A percentile compares a stretch with the other conserved stretches of the same genome.
These are phyloP conservation scores for Origma solitaria DNA, from an alignment of 2,113 vertebrate species.

Conservation along the genomic window DNA sequence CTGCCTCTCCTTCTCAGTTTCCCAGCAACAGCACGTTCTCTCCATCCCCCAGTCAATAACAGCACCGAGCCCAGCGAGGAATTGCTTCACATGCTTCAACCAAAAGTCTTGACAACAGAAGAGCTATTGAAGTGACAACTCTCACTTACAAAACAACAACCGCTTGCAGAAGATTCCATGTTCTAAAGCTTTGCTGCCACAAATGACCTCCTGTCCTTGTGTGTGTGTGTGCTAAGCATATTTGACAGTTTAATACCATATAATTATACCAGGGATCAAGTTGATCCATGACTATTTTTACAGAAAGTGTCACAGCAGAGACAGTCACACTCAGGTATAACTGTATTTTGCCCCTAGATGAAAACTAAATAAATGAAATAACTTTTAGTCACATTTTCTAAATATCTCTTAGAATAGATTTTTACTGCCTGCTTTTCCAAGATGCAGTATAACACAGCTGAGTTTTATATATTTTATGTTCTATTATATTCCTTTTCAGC, in stretches of 20 bases:
- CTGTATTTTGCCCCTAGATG: background rate
- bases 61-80: slow-evolving; percentile 12
- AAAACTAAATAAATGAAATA: background rate
- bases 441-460: background rate
- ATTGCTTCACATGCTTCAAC: slow-evolving; percentile 18
- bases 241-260: background rate
- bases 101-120: background rate
- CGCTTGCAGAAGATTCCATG: background rate
- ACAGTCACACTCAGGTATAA: background rate
- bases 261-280: background rate
- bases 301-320: background rate
- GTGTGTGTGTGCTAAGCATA: background rate
- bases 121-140: background rate
- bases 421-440: background rate
- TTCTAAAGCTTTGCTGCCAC: background rate
- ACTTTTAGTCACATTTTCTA: background rate
- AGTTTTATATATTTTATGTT: background rate
- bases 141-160: background rate
- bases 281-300: background rate
- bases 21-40: slow-evolving; percentile 61
- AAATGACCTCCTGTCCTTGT: background rate
- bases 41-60: slow-evolving; percentile 24
- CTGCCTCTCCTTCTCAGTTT: slow-evolving; percentile 53
- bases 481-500: background rate
- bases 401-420: background rate